A percentile compares a stretch with the other conserved stretches of the same genome.
Conservation (phyloP, 2,797 vertebrate genomes). For the Ctenosaura bakeri region DNA sequence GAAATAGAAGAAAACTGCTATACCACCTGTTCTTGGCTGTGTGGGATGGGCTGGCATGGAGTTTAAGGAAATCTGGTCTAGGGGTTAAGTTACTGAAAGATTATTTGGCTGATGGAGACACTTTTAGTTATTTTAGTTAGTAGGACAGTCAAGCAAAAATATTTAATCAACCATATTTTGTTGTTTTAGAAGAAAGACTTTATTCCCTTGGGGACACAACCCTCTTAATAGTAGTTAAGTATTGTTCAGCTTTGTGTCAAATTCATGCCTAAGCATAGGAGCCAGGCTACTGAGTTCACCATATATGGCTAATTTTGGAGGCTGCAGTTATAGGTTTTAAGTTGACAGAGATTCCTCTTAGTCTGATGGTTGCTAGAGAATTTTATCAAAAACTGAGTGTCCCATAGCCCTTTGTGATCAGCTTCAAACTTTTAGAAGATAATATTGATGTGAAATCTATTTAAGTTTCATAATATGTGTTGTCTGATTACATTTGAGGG, state of each 20-base stretch:
- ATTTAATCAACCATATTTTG: not conserved
- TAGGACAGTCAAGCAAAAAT: not conserved
- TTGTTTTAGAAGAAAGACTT: not conserved
- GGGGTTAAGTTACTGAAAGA: not conserved
- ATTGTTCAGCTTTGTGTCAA: not conserved
- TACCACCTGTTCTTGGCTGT: not conserved
- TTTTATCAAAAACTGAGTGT: not conserved
- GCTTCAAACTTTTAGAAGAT: not conserved
- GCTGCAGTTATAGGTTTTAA: not conserved
- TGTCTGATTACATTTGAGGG: not conserved
- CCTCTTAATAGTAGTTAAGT: not conserved
- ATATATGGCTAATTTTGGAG: not conserved
- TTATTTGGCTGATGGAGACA: not conserved
- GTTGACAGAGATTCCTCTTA: not conserved
- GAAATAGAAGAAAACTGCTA: not conserved
- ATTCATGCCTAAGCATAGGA: not conserved
- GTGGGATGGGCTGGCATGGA: not conserved
- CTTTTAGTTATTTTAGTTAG: too few species aligned
- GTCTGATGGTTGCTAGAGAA: not conserved
- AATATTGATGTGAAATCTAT: not conserved
- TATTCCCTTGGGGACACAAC: not conserved
- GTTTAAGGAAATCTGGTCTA: not conserved
- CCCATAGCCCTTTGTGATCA: not conserved
- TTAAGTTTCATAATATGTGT: not conserved
- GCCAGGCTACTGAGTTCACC: too few species aligned